Evolutionary conservation across 2,888 invertebrate species (phyloP).

Genomic region (Melipona beecheii): DNA sequence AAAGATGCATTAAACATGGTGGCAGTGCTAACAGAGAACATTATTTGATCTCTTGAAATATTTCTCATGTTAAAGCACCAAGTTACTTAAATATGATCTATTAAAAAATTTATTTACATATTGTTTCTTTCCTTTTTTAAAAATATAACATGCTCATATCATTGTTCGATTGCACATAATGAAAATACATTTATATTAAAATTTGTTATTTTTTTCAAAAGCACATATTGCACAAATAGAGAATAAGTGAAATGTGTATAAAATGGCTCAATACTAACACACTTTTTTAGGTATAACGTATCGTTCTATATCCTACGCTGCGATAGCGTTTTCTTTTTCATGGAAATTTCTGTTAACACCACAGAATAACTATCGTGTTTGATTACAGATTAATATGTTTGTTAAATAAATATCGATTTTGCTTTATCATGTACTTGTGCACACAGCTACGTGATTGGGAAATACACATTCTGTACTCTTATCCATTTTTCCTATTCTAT

Average conservation of each 20-base stretch:
- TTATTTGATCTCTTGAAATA: slow-evolving; percentile 16
- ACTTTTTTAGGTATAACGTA: not conserved
- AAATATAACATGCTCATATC: not conserved
- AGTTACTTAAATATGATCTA: slow-evolving; percentile 8
- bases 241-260: not conserved
- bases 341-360: not conserved
- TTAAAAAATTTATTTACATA: slow-evolving; percentile 10
- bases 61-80: not conserved
- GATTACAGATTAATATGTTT: slow-evolving; percentile 11
- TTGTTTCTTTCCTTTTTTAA: not conserved
- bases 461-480: not conserved
- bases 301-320: not conserved
- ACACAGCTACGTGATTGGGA: not conserved
- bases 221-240: not conserved
- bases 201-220: not conserved
- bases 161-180: not conserved
- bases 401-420: slow-evolving; percentile 14
- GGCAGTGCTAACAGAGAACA: slow-evolving; percentile 71
- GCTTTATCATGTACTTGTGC: not conserved
- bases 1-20: slow-evolving; percentile 62
- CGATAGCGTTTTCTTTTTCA: not conserved
- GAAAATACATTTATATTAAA: not conserved
- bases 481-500: not conserved
- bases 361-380: not conserved
- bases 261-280: not conserved